Evolutionary conservation across 2,797 vertebrate species (phyloP), one percentile per base, ranked within the genome.

Genomic region (Kryptolebias ocellatus): DNA sequence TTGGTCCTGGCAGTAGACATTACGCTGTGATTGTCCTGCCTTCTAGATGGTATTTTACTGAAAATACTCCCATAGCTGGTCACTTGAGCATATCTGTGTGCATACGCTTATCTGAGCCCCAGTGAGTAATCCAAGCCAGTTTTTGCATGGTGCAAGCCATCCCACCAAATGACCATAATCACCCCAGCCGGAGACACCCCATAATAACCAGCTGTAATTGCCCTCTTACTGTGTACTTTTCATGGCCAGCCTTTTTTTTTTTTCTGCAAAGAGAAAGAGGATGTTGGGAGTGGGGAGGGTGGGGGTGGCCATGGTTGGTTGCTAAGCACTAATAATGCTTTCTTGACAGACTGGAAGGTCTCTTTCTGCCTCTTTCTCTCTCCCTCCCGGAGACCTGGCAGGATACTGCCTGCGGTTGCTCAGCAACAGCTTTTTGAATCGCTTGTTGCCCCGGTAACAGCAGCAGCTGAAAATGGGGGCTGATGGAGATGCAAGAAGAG

Each of bases 371-470:
- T 50, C 71, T 55, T 61, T 50, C 63, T 51, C 73, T 55, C 80
- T 85, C 76, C 28, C 73, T 81, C 79, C 83, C 76, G 50, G 57
- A 83, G 85, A 90, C 85, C 87, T 87, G 87, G 88, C 89, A 90
- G 88, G 89, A 90, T 90, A 91, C 88, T 88, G 91, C 89, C 88
- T 86, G 81, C 76, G 70, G 92, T 95, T 94, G 92, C 93, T 90
- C 85, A 77, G 92, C 90, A 94, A 94, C 92, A 91, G 90, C 88
- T 90, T 91, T 92, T 87, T 93, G 90, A 93, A 92, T 93, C 70
- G 85, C 87, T 84, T 87, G 92, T 93, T 92, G 88, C 91, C 90
- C 82, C 92, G 90, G 90, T 86, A 88, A 94, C 84, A 83, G 89
- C 89, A 91, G 91, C 87, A 88, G 85, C 89, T 92, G 90, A 91